Evolutionary conservation across 2,888 invertebrate species (phyloP).

Genomic region (Polyploca ridens): DNA sequence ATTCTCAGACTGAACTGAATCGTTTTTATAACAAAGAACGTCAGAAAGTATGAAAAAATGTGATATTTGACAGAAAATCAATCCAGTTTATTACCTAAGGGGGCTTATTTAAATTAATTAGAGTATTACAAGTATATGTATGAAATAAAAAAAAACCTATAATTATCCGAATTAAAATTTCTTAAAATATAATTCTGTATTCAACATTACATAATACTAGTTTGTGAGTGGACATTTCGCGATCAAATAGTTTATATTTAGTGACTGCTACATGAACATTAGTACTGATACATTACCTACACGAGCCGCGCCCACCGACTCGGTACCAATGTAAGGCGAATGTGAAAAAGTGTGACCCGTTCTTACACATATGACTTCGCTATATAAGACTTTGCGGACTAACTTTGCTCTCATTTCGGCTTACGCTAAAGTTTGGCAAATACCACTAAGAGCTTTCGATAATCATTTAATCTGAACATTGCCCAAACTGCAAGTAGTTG

Average conservation of each 20-base stretch:
- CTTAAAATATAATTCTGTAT: background rate
- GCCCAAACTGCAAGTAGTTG: constrained; percentile 28
- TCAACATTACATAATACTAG: background rate
- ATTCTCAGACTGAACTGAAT: too few relatives aligned
- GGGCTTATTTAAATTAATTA: too few relatives aligned
- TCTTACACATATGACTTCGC: constrained; percentile 82
- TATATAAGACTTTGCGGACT: constrained; percentile 80
- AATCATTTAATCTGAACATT: constrained; percentile 35
- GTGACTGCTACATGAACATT: constrained; percentile 7
- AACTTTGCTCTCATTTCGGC: constrained; percentile 83
- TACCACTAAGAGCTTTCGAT: constrained; percentile 60
- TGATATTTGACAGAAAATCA: too few relatives aligned
- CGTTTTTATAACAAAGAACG: too few relatives aligned
- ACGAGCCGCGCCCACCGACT: constrained; percentile 72
- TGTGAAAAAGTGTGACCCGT: constrained; percentile 81
- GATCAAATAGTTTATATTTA: background rate
- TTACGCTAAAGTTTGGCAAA: constrained; percentile 77
- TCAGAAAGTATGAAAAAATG: too few relatives aligned
- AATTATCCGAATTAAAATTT: too few relatives aligned
- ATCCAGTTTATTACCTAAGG: too few relatives aligned
- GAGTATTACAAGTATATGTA: too few relatives aligned
- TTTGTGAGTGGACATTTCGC: background rate
- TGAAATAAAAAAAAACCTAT: too few relatives aligned
- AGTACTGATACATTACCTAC: constrained; percentile 40
- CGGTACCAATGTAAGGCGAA: constrained; percentile 60